Conservation (phyloP, 2,113 vertebrate genomes). For the Tragelaphus scriptus region DNA sequence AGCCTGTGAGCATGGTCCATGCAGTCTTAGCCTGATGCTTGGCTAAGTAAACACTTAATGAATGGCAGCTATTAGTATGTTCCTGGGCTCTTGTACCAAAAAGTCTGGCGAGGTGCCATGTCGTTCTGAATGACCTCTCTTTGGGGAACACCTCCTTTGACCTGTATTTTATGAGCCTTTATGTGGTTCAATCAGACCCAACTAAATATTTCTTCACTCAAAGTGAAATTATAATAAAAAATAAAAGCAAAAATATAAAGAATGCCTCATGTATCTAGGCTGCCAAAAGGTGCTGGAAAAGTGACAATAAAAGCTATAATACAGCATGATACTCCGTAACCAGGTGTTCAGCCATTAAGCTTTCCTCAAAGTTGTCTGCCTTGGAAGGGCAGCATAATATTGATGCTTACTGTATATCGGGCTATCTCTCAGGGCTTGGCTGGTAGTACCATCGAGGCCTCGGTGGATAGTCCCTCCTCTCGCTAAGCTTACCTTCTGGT, state of each 20-base stretch:
- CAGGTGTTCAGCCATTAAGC: background rate
- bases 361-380: rapidly evolving
- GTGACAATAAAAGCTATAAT: background rate
- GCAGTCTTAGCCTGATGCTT: background rate
- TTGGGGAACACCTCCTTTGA: slow-evolving; percentile 53
- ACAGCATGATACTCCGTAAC: rapidly evolving
- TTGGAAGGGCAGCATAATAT: background rate
- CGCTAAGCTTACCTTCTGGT: background rate
- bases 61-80: background rate
- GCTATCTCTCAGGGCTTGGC: background rate
- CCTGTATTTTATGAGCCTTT: slow-evolving; percentile 82
- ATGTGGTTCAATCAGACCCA: slow-evolving; percentile 80
- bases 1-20: background rate
- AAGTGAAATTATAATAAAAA: slow-evolving; percentile 12
- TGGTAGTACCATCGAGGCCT: rapidly evolving
- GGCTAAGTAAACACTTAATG: background rate
- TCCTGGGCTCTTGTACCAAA: background rate
- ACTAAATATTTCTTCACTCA: slow-evolving; percentile 74
- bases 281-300: background rate
- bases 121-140: slow-evolving; percentile 66
- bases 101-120: slow-evolving; percentile 47
- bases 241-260: background rate
- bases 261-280: background rate
- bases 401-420: background rate
- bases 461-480: background rate